Conservation (phyloP, 2,797 vertebrate genomes). For the Oreonectes daqikongensis region DNA sequence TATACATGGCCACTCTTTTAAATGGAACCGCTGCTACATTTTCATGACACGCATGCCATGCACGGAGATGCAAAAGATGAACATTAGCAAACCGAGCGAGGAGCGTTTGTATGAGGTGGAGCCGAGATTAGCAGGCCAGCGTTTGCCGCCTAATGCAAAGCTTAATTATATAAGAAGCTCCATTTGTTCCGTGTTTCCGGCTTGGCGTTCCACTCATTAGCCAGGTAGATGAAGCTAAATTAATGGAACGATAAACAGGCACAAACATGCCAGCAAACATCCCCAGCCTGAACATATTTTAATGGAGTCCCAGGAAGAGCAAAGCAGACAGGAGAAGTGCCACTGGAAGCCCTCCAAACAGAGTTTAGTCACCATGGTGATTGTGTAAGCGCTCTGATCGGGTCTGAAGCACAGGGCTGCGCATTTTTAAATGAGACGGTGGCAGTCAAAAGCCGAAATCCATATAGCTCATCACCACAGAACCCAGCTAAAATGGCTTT, state of each 20-base stretch:
- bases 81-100: slow-evolving; percentile 21
- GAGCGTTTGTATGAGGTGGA: not conserved
- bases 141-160: slow-evolving; percentile 39
- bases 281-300: slow-evolving; percentile 36
- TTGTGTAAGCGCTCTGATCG: slow-evolving; percentile 24
- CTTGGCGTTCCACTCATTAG: slow-evolving; percentile 51
- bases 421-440: slow-evolving; percentile 9
- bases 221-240: slow-evolving; percentile 58
- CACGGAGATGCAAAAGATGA: slow-evolving; percentile 4
- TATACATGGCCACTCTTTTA: not conserved
- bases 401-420: not conserved
- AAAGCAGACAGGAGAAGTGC: slow-evolving; percentile 27
- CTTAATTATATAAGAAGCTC: slow-evolving; percentile 54
- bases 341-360: slow-evolving; percentile 42
- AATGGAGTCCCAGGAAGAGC: slow-evolving; percentile 39
- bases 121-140: slow-evolving; percentile 30
- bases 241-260: slow-evolving; percentile 55
- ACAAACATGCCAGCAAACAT: slow-evolving; percentile 50
- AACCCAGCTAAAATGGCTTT: not conserved
- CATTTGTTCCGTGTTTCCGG: slow-evolving; percentile 48
- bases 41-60: not conserved
- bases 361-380: slow-evolving; percentile 42
- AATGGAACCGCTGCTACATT: slow-evolving; percentile 18
- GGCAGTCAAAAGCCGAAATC: slow-evolving; percentile 1
- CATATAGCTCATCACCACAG: slow-evolving; percentile 7